Conservation (phyloP, 1,140 invertebrate species). For the Drosophila paulistorum region DNA sequence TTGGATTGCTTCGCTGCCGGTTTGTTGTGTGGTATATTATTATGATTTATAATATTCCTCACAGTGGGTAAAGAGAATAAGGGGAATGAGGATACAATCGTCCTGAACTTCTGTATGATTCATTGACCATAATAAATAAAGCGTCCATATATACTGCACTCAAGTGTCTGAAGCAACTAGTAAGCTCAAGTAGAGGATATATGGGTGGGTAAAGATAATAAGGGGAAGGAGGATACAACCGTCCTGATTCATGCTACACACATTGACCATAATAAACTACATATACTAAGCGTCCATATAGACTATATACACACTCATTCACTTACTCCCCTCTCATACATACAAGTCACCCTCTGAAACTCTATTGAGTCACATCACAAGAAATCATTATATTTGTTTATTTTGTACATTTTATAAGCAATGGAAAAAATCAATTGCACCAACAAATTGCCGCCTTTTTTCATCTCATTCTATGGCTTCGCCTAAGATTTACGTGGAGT, state of each 20-base stretch:
- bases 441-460: too few species aligned
- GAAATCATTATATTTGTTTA: too few species aligned
- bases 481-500: too few species aligned
- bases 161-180: too few species aligned
- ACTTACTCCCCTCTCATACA: too few species aligned
- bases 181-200: background rate
- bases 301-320: background rate
- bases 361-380: too few species aligned
- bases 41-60: too few species aligned
- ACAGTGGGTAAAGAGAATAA: background rate
- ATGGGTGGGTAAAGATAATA: background rate
- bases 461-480: too few species aligned
- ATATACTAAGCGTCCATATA: slow-evolving; percentile 1
- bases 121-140: slow-evolving; percentile 1
- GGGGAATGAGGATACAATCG: background rate
- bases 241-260: slow-evolving; percentile 7
- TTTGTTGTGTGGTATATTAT: too few species aligned
- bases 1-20: too few species aligned
- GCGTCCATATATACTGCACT: background rate
- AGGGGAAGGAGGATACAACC: background rate
- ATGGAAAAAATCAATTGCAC: too few species aligned
- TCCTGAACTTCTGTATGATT: slow-evolving; percentile 4
- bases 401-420: too few species aligned
- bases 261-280: background rate
- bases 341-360: background rate